Conservation (phyloP, 64 coral and sea anemone species). For the Montipora sp. region DNA sequence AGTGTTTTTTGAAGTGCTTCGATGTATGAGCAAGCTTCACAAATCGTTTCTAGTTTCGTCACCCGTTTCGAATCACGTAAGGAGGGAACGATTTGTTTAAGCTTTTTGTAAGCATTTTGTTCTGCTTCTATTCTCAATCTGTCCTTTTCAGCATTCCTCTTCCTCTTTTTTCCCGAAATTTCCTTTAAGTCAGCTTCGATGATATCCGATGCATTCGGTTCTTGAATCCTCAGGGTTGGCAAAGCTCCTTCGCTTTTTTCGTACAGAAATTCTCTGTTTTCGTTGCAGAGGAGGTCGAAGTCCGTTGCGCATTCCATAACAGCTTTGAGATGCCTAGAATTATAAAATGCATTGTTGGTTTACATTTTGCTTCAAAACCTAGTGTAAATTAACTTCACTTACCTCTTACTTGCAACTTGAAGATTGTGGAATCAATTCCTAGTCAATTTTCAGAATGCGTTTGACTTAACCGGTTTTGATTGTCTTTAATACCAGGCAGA, state of each 20-base stretch:
- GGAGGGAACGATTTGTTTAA: conserved; percentile 73
- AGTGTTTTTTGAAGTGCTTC: conserved; percentile 69
- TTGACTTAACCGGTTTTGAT: too few species aligned
- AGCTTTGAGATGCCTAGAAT: too few species aligned
- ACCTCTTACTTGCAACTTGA: not conserved
- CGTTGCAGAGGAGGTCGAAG: conserved; percentile 48
- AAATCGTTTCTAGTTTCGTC: conserved; percentile 84
- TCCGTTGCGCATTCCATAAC: not conserved
- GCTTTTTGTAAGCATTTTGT: conserved; percentile 82
- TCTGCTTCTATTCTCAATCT: conserved; percentile 83
- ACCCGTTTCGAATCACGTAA: conserved; percentile 60
- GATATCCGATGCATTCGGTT: not conserved
- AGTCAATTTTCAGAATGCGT: too few species aligned
- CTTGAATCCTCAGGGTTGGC: not conserved
- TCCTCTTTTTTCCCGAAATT: conserved; percentile 1
- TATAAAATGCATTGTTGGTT: too few species aligned
- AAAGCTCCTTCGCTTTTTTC: not conserved
- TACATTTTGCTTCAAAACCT: too few species aligned
- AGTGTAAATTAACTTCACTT: too few species aligned
- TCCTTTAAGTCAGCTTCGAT: not conserved
- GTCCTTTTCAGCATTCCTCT: conserved; percentile 73
- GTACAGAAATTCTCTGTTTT: conserved; percentile 64
- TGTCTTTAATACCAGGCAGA: too few species aligned
- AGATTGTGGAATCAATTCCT: too few species aligned
- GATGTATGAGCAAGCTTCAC: conserved; percentile 77